Base-by-base conservation (phyloP, 2,113 vertebrate genomes). In the Bufo bufo region DNA sequence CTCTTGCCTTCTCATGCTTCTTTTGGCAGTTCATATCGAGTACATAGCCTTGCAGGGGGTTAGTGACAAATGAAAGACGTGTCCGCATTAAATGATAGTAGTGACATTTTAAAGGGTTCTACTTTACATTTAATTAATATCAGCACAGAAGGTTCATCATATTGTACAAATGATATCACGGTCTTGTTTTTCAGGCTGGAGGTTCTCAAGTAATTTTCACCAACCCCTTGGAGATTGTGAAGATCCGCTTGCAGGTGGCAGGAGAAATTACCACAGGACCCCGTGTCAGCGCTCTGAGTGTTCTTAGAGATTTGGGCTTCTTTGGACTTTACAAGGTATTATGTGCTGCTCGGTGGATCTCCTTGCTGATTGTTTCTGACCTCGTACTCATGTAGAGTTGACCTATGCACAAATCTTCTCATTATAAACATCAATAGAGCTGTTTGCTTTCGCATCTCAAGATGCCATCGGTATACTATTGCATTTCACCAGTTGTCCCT, bases 151-250 rank as follows among this genome's bases (percentile, higher is more conserved):
- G 14, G 4, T 16, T 49, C 13, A 75, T 17, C 2, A 50, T 0
- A 56, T 49, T 47, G 33, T 47, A 74, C 16, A 33, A 17, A 0
- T 23, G 20, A 56, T 80, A 80, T 43, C 14, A 0, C 1, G 8
- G 10, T 20, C 72, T 82, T 82, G 71, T 59, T 74, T 89, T 93
- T 65, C 91, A 99, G 98, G 98, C 98, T 71, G 98, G 98, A 91
- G 97, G 94, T 71, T 99, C 98, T 90, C 98, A 99, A 92, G 98
- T 99, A 78, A 98, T 99, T 90, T 99, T 99, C 91, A 99, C 98
- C 90, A 99, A 99, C 91, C 98, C 98, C 43, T 92, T 99, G 93
- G 98, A 99, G 93, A 97, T 97, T 11, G 96, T 98, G 89, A 97
- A 97, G 93, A 97, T 97, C 92, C 95, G 95, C 78, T 92, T 97